Conservation (phyloP, 1,140 invertebrate species). For the Hyphantria cunea region DNA sequence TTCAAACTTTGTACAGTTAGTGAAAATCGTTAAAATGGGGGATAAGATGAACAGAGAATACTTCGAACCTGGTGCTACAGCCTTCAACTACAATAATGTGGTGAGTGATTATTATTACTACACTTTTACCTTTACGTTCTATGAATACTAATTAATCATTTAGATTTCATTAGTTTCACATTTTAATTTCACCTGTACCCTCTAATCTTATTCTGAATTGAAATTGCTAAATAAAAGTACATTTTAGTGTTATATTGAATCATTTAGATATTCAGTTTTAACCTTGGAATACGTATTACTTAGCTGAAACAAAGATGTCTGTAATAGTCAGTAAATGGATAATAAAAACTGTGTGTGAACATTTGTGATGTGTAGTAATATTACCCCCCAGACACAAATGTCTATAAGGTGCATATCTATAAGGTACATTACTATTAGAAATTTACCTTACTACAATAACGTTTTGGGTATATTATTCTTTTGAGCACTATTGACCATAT, state of each 20-base stretch:
- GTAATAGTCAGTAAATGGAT: neutral
- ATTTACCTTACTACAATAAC: no score
- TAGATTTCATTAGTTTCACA: neutral
- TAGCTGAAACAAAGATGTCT: conserved; percentile 16
- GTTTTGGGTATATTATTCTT: no score
- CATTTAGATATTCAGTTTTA: neutral
- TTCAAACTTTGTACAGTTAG: conserved; percentile 44
- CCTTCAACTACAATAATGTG: conserved; percentile 77
- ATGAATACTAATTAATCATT: conserved; percentile 1
- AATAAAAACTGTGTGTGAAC: neutral
- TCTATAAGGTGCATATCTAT: no score
- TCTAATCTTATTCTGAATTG: no score
- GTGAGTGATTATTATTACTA: conserved; percentile 48
- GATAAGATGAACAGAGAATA: conserved; percentile 73
- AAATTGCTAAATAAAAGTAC: no score
- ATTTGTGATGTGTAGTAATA: neutral
- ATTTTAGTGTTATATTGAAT: no score
- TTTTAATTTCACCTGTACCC: neutral
- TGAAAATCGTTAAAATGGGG: conserved; percentile 56
- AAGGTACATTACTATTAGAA: no score
- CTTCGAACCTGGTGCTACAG: conserved; percentile 59
- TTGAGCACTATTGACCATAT: no score
- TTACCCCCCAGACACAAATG: conserved; percentile 9
- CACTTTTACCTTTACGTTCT: conserved; percentile 22
- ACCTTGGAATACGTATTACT: conserved; percentile 17